Conservation (phyloP, 2,888 invertebrate species). For the Scelioninae gen. 2 region DNA sequence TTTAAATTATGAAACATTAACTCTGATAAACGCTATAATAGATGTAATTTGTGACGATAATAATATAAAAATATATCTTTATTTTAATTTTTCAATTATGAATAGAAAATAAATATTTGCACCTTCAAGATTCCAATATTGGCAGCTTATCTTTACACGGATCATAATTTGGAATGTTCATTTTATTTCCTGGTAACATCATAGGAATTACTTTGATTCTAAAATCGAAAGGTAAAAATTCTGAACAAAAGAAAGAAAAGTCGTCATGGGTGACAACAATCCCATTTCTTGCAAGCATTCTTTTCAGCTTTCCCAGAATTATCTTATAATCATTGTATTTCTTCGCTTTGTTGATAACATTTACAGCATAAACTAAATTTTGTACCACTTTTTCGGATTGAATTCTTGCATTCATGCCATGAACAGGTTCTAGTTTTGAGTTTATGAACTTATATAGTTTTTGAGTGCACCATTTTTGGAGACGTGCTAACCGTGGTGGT, state of each 20-base stretch:
- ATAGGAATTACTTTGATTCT: slow-evolving; percentile 69
- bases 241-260: slow-evolving; percentile 69
- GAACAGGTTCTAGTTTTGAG: slow-evolving; percentile 67
- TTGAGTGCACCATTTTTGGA: slow-evolving; percentile 69
- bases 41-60: too few relatives aligned
- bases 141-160: slow-evolving; percentile 17
- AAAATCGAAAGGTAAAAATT: slow-evolving; percentile 70
- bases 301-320: slow-evolving; percentile 65
- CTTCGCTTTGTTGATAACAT: slow-evolving; percentile 61
- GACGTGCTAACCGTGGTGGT: slow-evolving; percentile 65
- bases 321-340: slow-evolving; percentile 65
- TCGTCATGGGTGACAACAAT: slow-evolving; percentile 67
- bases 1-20: too few relatives aligned
- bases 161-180: slow-evolving; percentile 67
- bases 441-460: slow-evolving; percentile 68
- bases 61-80: too few relatives aligned
- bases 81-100: too few relatives aligned
- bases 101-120: too few relatives aligned
- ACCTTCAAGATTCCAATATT: slow-evolving; percentile 20
- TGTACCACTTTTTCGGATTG: slow-evolving; percentile 63
- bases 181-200: slow-evolving; percentile 66
- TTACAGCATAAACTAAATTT: slow-evolving; percentile 63
- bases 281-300: slow-evolving; percentile 66
- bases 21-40: too few relatives aligned
- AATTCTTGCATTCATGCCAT: slow-evolving; percentile 61